phyloP scores from a whole-genome alignment of 1,140 invertebrate species.

The Platorchestia sp. region DNA sequence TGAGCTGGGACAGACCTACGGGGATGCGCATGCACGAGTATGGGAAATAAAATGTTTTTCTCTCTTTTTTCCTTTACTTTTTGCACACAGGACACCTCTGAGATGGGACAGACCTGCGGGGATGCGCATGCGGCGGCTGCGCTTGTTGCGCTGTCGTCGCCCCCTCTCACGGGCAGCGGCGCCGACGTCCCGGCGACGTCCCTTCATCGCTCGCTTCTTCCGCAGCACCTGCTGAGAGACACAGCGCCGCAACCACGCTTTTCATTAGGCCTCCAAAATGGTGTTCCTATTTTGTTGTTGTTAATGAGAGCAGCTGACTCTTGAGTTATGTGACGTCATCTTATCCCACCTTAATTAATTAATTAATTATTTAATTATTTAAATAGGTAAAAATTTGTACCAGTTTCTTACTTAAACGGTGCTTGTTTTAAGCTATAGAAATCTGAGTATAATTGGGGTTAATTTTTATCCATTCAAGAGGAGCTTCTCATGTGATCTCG shows the following conservation, averaged over 20 bases:
- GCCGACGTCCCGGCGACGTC: neutral
- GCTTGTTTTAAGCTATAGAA: no score
- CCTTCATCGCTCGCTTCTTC: constrained; percentile 34
- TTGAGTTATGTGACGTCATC: no score
- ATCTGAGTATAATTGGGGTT: no score
- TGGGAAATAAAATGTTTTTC: no score
- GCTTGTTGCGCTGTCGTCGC: constrained; percentile 1
- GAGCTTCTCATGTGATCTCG: no score
- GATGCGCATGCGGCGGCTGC: constrained; percentile 26
- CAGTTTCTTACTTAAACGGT: no score
- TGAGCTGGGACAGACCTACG: neutral
- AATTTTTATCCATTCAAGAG: no score
- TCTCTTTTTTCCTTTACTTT: no score
- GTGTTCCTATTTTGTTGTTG: neutral
- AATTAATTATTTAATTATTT: no score
- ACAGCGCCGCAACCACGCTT: neutral
- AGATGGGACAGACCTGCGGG: neutral
- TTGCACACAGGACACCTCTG: neutral
- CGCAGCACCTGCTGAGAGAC: constrained; percentile 21
- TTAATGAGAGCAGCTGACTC: no score
- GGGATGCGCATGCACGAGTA: constrained; percentile 6
- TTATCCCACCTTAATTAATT: no score
- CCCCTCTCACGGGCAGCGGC: neutral
- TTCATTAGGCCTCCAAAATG: neutral
- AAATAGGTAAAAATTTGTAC: no score